These are phyloP conservation scores for Mormoops blainvillei DNA, from an alignment of 2,113 vertebrate genomes.

Conservation along the genomic window DNA sequence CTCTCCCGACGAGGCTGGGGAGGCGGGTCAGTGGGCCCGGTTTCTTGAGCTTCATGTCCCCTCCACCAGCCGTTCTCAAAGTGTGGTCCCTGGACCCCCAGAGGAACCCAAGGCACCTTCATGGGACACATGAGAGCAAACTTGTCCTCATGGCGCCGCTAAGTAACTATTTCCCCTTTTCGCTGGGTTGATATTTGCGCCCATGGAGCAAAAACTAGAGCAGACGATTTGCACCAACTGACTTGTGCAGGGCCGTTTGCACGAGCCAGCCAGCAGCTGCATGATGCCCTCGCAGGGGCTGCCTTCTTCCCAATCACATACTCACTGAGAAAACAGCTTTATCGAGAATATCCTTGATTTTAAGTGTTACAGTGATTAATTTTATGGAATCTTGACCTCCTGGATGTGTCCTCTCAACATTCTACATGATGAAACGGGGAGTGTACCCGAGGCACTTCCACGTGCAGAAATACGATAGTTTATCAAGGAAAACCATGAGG, in stretches of 20 bases:
- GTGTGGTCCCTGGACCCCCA: too few species aligned
- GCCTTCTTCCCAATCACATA: too few species aligned
- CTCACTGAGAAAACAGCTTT: neutral
- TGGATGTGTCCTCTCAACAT: neutral
- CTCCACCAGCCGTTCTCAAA: neutral
- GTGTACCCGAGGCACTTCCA: too few species aligned
- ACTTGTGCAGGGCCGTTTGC: too few species aligned
- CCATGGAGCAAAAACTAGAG: neutral
- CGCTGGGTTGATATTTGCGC: neutral
- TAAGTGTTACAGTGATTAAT: neutral
- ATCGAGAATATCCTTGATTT: neutral
- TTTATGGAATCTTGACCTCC: neutral
- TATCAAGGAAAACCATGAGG: neutral
- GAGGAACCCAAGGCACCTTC: neutral
- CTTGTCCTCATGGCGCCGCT: neutral
- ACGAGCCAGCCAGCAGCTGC: too few species aligned
- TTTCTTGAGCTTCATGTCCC: neutral
- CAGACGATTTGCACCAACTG: too few species aligned
- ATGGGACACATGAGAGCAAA: neutral
- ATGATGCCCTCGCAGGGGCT: too few species aligned
- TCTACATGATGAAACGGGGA: too few species aligned
- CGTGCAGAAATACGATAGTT: accelerated
- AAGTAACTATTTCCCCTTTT: neutral
- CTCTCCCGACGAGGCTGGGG: neutral
- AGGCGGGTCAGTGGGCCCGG: too few species aligned